Base-by-base conservation (phyloP, 2,888 invertebrate genomes). In the Mythimna pallens region DNA sequence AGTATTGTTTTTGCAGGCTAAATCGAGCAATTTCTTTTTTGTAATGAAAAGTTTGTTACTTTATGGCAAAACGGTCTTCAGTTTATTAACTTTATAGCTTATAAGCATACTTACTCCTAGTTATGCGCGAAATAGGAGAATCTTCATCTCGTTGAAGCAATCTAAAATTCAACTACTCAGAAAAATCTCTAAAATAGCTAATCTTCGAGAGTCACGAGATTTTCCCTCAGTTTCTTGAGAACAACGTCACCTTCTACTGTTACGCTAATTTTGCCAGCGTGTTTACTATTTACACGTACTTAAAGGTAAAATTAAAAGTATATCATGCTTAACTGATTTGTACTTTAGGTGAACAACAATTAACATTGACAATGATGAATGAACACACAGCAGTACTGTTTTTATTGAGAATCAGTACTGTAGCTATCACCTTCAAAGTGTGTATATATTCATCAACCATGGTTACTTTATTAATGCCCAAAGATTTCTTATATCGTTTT, bases 271-370 rank as follows among this genome's bases (percentile, higher is more conserved):
- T 52, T 65, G 57, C 81, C 57, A 47, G 12, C 12, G 61, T 74
- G 43, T 66, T 57, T 40, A 75, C 73, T 80, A 81, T 86, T 64
- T 84, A 86, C 82, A 87, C 50, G 72, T 63, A 72, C 78, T 82
- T 84, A 86, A 43, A 73, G 3, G 17, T 82, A 78, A 76, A 72
- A 76, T 78, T 78, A 78, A 78, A 76, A 80, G 82, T 87, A 87
- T 90, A 87, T 83, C 87, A 89, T 89, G 91, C 86, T 91, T 91
- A 91, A 92, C 87, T 84, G 86, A 91, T 94, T 95, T 95, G 95
- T 95, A 95, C 95, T 94, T 89, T 72, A 89, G 92, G 93, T 90
- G 86, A 90, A 88, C 86, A 86, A 89, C 88, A 84, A 89, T 71
- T 80, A 77, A 81, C 74, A 78, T 68, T 70, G 65, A 82, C 72